A percentile compares a stretch with the other conserved stretches of the same genome.
phyloP scores from a whole-genome alignment of 2,113 vertebrate species.

The Gymnocephalus cernua region DNA sequence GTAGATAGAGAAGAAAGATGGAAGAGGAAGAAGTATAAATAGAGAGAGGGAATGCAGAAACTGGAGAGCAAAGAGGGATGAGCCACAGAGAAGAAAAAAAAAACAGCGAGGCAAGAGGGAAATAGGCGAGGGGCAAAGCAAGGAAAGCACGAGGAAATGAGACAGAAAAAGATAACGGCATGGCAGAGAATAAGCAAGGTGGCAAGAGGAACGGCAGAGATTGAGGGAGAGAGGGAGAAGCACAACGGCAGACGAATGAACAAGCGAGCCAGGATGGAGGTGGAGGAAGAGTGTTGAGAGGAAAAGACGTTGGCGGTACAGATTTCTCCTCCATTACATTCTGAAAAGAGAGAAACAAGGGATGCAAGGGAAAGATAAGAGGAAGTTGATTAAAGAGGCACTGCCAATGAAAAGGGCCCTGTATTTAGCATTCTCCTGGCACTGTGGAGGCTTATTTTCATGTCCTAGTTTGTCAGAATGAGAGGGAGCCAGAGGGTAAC shows the following conservation, averaged over 20 bases:
- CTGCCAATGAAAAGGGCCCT: conserved; percentile 69
- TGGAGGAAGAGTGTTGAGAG: conserved; percentile 52
- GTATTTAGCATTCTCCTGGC: conserved; percentile 81
- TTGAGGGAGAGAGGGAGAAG: conserved; percentile 25
- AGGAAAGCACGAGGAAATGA: conserved; percentile 34
- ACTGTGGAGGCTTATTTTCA: conserved; percentile 76
- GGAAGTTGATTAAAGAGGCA: conserved; percentile 80
- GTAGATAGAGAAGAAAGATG: not conserved
- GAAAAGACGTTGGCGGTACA: conserved; percentile 55
- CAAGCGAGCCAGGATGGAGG: conserved; percentile 38
- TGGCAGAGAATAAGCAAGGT: conserved; percentile 28
- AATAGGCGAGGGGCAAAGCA: conserved; percentile 21
- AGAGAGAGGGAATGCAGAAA: not conserved
- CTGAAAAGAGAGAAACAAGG: conserved; percentile 72
- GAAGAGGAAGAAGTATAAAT: not conserved
- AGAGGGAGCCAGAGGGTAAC: conserved; percentile 74
- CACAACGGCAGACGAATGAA: conserved; percentile 27
- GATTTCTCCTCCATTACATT: conserved; percentile 70
- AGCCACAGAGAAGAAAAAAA: conserved; percentile 1
- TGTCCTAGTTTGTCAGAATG: conserved; percentile 80
- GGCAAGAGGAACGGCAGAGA: conserved; percentile 41
- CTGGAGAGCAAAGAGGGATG: not conserved
- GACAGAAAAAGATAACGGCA: conserved; percentile 38
- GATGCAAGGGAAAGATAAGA: conserved; percentile 80
- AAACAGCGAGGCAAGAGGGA: not conserved